A percentile compares a stretch with the other conserved stretches of the same genome.
phyloP scores from a whole-genome alignment of 2,113 vertebrate species.

The Pipra filicauda region DNA sequence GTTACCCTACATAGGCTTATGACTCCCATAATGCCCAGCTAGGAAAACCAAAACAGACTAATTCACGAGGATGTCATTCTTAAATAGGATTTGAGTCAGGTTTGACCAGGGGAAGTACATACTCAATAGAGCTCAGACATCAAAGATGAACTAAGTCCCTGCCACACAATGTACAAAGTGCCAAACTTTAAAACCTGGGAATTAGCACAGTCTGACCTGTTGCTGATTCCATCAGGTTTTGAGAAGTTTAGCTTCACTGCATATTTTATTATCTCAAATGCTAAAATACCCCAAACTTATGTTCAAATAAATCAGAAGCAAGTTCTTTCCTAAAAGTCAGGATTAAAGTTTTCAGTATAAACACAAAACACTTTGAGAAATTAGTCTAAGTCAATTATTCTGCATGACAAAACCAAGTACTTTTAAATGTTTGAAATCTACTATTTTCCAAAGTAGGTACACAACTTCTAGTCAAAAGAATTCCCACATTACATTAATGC shows the following conservation, averaged over 20 bases:
- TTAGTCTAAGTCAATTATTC: neutral
- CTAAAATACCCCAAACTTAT: neutral
- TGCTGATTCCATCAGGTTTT: neutral
- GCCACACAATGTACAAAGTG: neutral
- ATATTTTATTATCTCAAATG: neutral
- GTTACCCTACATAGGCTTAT: constrained; percentile 72
- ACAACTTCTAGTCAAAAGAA: neutral
- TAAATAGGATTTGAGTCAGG: constrained; percentile 87
- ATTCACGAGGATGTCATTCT: constrained; percentile 80
- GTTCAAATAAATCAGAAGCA: neutral
- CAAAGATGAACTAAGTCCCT: constrained; percentile 5
- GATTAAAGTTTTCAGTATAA: neutral
- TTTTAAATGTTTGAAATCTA: neutral
- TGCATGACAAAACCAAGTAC: neutral
- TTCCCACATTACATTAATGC: neutral
- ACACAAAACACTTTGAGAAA: neutral
- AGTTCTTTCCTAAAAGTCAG: neutral
- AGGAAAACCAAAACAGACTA: constrained; percentile 79
- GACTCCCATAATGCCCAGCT: constrained; percentile 76
- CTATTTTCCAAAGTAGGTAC: neutral
- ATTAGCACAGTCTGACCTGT: neutral
- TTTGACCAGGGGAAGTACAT: constrained; percentile 46
- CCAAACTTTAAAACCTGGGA: neutral
- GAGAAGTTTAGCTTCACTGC: neutral
- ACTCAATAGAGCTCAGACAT: constrained; percentile 34